Conservation (phyloP, 2,888 invertebrate species). For the Caenorhabditis sinica region DNA sequence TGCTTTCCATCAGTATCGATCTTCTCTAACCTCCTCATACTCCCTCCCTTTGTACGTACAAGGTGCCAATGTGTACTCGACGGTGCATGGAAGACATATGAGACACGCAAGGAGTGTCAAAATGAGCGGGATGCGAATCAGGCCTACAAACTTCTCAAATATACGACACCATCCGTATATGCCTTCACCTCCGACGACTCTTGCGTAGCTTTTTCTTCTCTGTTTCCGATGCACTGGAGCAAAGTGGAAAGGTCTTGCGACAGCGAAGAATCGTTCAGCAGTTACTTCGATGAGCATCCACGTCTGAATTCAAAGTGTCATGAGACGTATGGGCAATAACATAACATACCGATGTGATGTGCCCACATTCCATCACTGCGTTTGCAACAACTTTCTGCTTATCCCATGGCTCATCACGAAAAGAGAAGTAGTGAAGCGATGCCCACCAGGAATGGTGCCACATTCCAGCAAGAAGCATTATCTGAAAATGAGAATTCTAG, state of each 20-base stretch:
- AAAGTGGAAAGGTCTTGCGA: constrained; percentile 75
- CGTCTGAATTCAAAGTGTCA: constrained; percentile 68
- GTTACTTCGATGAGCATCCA: constrained; percentile 79
- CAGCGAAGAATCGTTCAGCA: constrained; percentile 76
- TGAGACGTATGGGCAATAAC: neutral
- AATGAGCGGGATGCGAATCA: constrained; percentile 73
- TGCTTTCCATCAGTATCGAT: too few relatives aligned
- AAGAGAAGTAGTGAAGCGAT: constrained; percentile 63
- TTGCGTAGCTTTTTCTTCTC: constrained; percentile 65
- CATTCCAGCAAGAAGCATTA: constrained; percentile 72
- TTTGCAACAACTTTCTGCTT: constrained; percentile 65
- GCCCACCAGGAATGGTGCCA: constrained; percentile 77
- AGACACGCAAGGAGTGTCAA: constrained; percentile 74
- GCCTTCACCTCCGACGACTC: constrained; percentile 65
- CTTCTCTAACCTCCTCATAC: constrained; percentile 46
- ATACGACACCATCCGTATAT: neutral
- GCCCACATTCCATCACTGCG: constrained; percentile 75
- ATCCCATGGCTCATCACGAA: constrained; percentile 69
- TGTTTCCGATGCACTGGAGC: constrained; percentile 62
- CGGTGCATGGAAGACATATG: constrained; percentile 75
- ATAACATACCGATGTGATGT: constrained; percentile 75
- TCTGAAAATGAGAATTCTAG: constrained; percentile 27
- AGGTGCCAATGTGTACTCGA: constrained; percentile 71
- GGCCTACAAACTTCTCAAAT: constrained; percentile 61
- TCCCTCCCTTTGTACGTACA: constrained; percentile 59